These are phyloP conservation scores for Oasisia sp. DNA, from an alignment of 2,888 invertebrate species.

Conservation along the genomic window DNA sequence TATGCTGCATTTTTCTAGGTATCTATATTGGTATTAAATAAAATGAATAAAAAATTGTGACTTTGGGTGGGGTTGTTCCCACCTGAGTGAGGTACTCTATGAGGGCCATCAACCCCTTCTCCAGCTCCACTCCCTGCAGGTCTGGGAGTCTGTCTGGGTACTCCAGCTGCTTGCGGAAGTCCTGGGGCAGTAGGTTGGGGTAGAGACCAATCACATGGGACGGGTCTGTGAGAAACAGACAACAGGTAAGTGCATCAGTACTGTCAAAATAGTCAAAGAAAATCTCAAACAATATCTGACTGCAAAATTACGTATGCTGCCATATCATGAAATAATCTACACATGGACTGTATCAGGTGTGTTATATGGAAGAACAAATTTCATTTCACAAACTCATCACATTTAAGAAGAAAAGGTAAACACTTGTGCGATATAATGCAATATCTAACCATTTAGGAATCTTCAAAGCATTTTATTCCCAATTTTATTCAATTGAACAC, in stretches of 20 bases:
- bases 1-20: too few relatives aligned
- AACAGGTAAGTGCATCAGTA: background rate
- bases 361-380: too few relatives aligned
- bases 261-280: background rate
- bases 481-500: too few relatives aligned
- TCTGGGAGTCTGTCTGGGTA: conserved; percentile 72
- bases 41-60: too few relatives aligned
- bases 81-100: conserved; percentile 89
- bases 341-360: too few relatives aligned
- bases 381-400: too few relatives aligned
- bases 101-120: conserved; percentile 86
- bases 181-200: conserved; percentile 82
- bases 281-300: background rate
- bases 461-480: too few relatives aligned
- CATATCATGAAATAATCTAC: too few relatives aligned
- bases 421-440: too few relatives aligned
- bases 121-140: conserved; percentile 84
- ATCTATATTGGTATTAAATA: too few relatives aligned
- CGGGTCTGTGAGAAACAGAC: conserved; percentile 74
- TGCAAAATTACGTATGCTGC: background rate
- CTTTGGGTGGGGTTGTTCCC: conserved; percentile 32
- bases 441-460: background rate
- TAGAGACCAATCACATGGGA: conserved; percentile 94
- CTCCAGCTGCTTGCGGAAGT: conserved; percentile 69
- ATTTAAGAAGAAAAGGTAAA: too few relatives aligned